Evolutionary conservation across 2,888 invertebrate species (phyloP), one percentile per base, ranked within the genome.

Genomic region (Teinopalpus imperialis): DNA sequence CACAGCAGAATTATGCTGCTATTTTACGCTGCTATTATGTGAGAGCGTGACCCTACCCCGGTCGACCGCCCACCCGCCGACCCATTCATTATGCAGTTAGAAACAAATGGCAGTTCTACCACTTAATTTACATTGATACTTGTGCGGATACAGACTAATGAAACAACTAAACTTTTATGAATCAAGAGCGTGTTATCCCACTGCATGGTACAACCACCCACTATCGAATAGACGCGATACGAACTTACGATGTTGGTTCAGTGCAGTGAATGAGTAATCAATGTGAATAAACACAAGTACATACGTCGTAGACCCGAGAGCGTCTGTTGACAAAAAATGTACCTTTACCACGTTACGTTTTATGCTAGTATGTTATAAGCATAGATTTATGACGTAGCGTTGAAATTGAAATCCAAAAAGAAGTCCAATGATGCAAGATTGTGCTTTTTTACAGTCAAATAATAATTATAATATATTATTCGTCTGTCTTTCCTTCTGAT

Each of bases 171-270:
- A 31, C 8, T 37, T n/a, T 46, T 46, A 40, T 29, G 34, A 35
- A 40, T 29, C 40, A 46, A 46, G 45, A 46, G 29, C 29, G 14
- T 36, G 35, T 23, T 30, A 42, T 47, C 40, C 27, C 14, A 26
- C 6, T 18, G 30, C 35, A 36, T 51, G 45, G 50, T 48, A 46
- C 49, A 51, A 53, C 49, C 61, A 57, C 59, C 54, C 56, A 61
- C 66, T 56, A 59, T 51, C 57, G 39, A 14, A n/a, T n/a, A n/a
- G 57, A 49, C 63, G 59, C 54, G 61, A 69, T 69, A 66, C 61
- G 61, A 62, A 56, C 61, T 64, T 32, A 39, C 21, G 12, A 24
- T 21, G 32, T 34, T 27, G 21, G 26, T 35, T 43, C 31, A 31
- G 31, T 24, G 24, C 27, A 27, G 16, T 37, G 40, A 43, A 45